Base-by-base conservation (phyloP, 1,140 invertebrate species). In the Drosophila sp. region DNA sequence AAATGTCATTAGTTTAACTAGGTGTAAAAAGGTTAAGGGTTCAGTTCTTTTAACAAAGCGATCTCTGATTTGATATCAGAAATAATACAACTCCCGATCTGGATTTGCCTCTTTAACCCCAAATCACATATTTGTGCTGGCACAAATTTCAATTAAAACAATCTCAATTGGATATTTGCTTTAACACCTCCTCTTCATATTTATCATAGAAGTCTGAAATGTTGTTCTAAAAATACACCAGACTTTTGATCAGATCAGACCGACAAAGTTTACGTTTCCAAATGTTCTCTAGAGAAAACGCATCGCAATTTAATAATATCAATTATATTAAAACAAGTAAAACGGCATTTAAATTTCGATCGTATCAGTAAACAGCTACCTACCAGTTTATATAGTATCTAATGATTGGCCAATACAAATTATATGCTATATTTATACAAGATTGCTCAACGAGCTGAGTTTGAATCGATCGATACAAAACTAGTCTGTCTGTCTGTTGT, bases 1-100 rank as follows among this genome's bases (percentile, higher is more conserved):
- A 86, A 87, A 82, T 75, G 55, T 72, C 61, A 72, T 68, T 77
- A 78, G 70, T 77, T 69, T 62, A 85, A 85, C 77, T 69, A 83
- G 84, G 80, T 72, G 64, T 79, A 44, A 69, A 76, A 32, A 73
- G 72, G 44, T 68, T 68, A 41, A 55, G 58, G 72, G 72, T 69
- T 67, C 72, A 75, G 73, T 71, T 33, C 60, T 62, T 56, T 61
- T 65, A 74, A 75, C 67, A 68, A 56, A 11, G 50, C 29, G 23
- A 17, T 30, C 17, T 58, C 56, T 58, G 56, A 38, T 57, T 57
- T 57, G 55, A 57, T 57, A 57, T 57, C 55, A 57, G 55, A 57
- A 32, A 32, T 57, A 57, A 57, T 56, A 56, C 17, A n/a, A 10
- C 54, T 17, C 54, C 30, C 56, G 10, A 23, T 38, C 38, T 58